phyloP scores from a whole-genome alignment of 2,888 invertebrate species.

The Limnephilus marmoratus region DNA sequence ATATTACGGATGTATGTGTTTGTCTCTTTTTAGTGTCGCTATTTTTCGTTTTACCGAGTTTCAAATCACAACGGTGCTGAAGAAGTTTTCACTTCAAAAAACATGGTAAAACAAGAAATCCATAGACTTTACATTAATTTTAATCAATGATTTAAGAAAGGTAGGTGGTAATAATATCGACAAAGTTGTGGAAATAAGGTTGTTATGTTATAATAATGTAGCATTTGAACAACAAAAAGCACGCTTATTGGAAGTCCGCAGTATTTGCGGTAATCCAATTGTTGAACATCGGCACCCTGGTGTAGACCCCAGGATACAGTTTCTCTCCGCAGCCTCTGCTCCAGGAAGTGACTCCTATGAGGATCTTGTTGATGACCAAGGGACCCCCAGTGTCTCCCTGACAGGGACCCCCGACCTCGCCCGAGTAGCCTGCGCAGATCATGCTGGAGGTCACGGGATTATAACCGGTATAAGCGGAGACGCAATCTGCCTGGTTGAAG shows the following conservation, averaged over 20 bases:
- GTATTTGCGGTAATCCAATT: slow-evolving; percentile 70
- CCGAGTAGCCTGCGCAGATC: slow-evolving; percentile 72
- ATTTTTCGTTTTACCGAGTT: too few species aligned
- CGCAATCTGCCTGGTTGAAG: slow-evolving; percentile 72
- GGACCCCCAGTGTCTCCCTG: slow-evolving; percentile 80
- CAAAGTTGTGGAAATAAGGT: neutral
- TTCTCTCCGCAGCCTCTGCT: slow-evolving; percentile 75
- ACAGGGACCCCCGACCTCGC: slow-evolving; percentile 73
- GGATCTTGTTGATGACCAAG: slow-evolving; percentile 72
- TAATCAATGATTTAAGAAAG: neutral
- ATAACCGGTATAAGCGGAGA: slow-evolving; percentile 71
- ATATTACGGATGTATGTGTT: too few species aligned
- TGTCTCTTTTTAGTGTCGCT: too few species aligned
- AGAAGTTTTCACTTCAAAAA: too few species aligned
- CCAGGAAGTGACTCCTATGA: slow-evolving; percentile 78
- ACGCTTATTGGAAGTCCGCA: neutral
- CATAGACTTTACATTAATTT: neutral
- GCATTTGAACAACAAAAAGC: neutral
- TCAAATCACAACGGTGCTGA: too few species aligned
- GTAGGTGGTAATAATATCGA: neutral
- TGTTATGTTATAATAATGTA: neutral
- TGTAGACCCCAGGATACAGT: slow-evolving; percentile 77
- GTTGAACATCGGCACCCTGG: slow-evolving; percentile 72
- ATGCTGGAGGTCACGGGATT: slow-evolving; percentile 71
- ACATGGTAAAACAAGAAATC: neutral